A percentile compares a stretch with the other conserved stretches of the same genome.
These are phyloP conservation scores for Petromus typicus DNA, from an alignment of 2,113 vertebrate species.

Conservation along the genomic window DNA sequence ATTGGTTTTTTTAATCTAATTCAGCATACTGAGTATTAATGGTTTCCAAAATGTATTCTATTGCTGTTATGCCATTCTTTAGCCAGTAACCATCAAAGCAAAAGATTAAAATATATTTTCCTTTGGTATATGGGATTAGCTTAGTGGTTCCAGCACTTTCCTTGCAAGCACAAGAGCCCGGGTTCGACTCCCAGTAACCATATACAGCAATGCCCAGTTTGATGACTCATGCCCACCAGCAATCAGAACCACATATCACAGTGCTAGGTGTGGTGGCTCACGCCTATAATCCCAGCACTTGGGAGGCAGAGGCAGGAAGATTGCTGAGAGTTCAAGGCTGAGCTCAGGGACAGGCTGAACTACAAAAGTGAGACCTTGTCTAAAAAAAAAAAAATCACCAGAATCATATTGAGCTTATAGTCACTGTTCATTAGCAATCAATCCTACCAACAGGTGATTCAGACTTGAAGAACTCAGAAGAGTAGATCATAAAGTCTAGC, in stretches of 20 bases:
- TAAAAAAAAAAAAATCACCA: neutral
- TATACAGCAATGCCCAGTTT: too few species aligned
- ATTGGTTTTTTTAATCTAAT: neutral
- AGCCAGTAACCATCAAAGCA: neutral
- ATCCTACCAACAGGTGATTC: neutral
- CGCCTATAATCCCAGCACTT: too few species aligned
- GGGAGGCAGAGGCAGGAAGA: too few species aligned
- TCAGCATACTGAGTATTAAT: neutral
- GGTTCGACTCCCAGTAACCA: too few species aligned
- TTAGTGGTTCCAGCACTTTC: too few species aligned
- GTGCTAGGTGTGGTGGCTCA: too few species aligned
- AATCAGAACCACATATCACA: too few species aligned
- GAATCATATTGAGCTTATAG: neutral
- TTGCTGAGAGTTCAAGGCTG: too few species aligned
- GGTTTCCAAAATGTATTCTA: neutral
- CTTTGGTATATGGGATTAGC: neutral
- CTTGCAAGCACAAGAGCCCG: too few species aligned
- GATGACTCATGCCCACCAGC: too few species aligned
- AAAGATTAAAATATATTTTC: neutral
- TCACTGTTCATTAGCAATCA: neutral
- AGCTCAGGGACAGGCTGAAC: too few species aligned
- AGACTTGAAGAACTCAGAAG: neutral
- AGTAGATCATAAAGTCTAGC: neutral
- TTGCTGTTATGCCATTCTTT: neutral
- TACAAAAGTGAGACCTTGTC: too few species aligned